Evolutionary conservation across 2,888 invertebrate species (phyloP).

Genomic region (Agonum fuliginosum): DNA sequence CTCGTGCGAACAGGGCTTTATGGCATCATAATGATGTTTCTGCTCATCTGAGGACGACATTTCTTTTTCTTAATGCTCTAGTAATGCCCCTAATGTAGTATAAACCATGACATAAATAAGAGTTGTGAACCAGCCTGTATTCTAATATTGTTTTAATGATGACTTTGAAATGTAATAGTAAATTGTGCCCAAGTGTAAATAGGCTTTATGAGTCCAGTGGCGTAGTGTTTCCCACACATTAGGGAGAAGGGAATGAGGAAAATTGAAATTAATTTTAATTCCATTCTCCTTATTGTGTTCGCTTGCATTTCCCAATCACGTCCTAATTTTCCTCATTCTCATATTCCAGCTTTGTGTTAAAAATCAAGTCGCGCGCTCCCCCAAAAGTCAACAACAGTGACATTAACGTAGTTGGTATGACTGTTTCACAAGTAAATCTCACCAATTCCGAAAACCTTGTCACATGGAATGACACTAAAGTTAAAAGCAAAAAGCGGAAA

Average conservation of each 20-base stretch:
- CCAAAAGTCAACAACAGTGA: constrained; percentile 70
- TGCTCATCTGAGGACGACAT: too few species aligned
- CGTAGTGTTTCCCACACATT: constrained; percentile 40
- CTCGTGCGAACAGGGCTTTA: too few species aligned
- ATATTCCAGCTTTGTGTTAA: constrained; percentile 64
- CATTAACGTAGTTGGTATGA: constrained; percentile 70
- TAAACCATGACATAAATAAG: too few species aligned
- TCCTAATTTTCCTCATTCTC: constrained; percentile 60
- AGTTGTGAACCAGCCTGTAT: too few species aligned
- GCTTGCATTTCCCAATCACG: neutral
- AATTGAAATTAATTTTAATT: constrained; percentile 58
- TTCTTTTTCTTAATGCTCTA: too few species aligned
- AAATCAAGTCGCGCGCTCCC: constrained; percentile 60
- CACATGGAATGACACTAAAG: constrained; percentile 69
- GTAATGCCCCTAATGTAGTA: too few species aligned
- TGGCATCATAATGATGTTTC: too few species aligned
- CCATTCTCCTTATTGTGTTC: constrained; percentile 68
- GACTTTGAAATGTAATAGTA: too few species aligned
- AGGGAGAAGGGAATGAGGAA: constrained; percentile 70
- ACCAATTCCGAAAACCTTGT: constrained; percentile 62
- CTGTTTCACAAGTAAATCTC: constrained; percentile 67
- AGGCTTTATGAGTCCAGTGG: neutral
- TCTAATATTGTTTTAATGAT: too few species aligned
- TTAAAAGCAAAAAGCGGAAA: constrained; percentile 14
- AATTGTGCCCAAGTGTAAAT: too few species aligned